These are phyloP conservation scores for Notarius quadriscutis DNA, from an alignment of 2,113 vertebrate species.

Conservation along the genomic window DNA sequence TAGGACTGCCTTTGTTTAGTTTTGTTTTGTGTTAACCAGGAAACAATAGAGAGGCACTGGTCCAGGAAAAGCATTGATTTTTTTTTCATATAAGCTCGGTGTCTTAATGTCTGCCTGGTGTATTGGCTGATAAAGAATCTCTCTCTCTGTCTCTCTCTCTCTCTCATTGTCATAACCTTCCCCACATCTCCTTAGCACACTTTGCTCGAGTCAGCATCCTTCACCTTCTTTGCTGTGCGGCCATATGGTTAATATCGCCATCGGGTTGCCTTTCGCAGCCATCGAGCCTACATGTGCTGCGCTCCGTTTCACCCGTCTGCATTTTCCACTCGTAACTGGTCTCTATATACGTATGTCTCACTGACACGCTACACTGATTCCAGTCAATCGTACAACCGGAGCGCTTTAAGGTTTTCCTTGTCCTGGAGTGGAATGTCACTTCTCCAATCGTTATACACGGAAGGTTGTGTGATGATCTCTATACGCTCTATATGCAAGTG, in stretches of 20 bases:
- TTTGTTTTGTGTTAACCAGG: constrained; percentile 25
- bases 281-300: constrained; percentile 26
- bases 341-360: constrained; percentile 3
- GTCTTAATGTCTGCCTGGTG: constrained; percentile 40
- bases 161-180: constrained; percentile 47
- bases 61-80: constrained; percentile 52
- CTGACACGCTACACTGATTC: constrained; percentile 8
- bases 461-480: constrained; percentile 8
- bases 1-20: constrained; percentile 26
- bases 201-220: constrained; percentile 47
- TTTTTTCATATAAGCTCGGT: constrained; percentile 49
- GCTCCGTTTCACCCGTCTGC: constrained; percentile 10
- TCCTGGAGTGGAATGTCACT: not conserved
- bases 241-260: constrained; percentile 46
- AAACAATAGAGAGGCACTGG: constrained; percentile 40
- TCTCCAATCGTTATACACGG: not conserved
- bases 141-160: constrained; percentile 5
- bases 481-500: constrained; percentile 1
- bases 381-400: not conserved
- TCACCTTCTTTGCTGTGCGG: constrained; percentile 11
- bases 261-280: constrained; percentile 39
- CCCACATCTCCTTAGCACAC: constrained; percentile 15
- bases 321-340: constrained; percentile 3
- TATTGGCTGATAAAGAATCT: constrained; percentile 24
- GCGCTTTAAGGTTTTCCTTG: not conserved